These are phyloP conservation scores for Bombylius discolor DNA, from an alignment of 2,888 invertebrate genomes.

Conservation along the genomic window DNA sequence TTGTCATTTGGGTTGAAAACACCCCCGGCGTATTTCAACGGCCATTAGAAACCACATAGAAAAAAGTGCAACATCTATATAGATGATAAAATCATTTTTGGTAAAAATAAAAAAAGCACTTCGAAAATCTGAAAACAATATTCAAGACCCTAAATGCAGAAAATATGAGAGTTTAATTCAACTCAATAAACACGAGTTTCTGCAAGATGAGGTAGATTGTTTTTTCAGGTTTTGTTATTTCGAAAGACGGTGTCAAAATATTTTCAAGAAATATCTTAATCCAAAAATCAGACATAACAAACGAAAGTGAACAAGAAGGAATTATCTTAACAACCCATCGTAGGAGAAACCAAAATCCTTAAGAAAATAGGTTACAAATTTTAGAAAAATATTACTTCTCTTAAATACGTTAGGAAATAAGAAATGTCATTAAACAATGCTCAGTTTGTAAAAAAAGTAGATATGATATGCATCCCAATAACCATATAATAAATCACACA, in stretches of 20 bases:
- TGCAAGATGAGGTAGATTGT: no score
- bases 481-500: not conserved
- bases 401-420: not conserved
- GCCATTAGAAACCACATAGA: constrained; percentile 7
- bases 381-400: constrained; percentile 10
- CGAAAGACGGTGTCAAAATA: not conserved
- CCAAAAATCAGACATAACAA: not conserved
- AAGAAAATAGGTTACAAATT: constrained; percentile 12
- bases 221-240: no score
- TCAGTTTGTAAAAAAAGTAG: constrained; percentile 6
- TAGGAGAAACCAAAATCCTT: constrained; percentile 6
- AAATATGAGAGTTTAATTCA: no score
- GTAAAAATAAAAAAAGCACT: constrained; percentile 9
- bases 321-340: not conserved
- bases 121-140: constrained; percentile 2
- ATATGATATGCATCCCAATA: no score
- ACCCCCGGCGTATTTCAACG: constrained; percentile 12
- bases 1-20: constrained; percentile 9
- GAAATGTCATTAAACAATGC: not conserved
- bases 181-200: no score
- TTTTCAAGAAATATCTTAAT: constrained; percentile 5
- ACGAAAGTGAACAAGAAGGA: constrained; percentile 1
- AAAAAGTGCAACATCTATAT: constrained; percentile 9
- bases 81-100: constrained; percentile 9
- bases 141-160: not conserved